A percentile compares a stretch with the other conserved stretches of the same genome.
Evolutionary conservation across 2,113 vertebrate species (phyloP).

Genomic region (Galeopterus variegatus): DNA sequence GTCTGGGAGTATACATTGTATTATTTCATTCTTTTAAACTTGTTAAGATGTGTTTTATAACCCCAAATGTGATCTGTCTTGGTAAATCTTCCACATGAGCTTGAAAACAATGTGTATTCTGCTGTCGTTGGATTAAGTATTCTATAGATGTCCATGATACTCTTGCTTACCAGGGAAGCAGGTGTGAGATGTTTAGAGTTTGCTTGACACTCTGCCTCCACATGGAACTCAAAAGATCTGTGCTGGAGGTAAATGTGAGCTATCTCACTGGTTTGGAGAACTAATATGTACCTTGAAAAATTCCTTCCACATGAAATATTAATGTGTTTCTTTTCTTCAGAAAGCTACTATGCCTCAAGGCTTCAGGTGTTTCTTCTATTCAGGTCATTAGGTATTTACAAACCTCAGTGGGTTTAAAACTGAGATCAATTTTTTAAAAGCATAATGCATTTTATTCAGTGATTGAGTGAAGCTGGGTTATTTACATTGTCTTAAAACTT

Average conservation of each 20-base stretch:
- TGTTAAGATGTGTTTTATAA: too few relatives aligned
- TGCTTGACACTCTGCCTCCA: neutral
- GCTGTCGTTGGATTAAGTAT: too few relatives aligned
- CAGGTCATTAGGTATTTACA: slow-evolving; percentile 56
- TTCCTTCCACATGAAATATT: slow-evolving; percentile 78
- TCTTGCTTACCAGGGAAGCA: neutral
- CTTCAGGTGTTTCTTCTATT: slow-evolving; percentile 80
- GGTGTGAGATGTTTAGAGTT: neutral
- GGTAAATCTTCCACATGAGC: too few relatives aligned
- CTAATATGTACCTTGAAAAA: slow-evolving; percentile 36
- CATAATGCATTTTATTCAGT: neutral
- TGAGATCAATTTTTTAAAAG: slow-evolving; percentile 57
- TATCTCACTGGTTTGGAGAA: slow-evolving; percentile 11
- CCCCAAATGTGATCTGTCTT: too few relatives aligned
- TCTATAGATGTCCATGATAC: neutral
- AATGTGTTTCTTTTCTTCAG: slow-evolving; percentile 44
- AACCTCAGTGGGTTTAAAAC: slow-evolving; percentile 38
- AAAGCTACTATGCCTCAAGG: slow-evolving; percentile 74
- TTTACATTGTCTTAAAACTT: slow-evolving; percentile 40
- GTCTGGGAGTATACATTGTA: too few relatives aligned
- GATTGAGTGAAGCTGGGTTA: neutral
- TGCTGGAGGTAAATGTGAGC: neutral
- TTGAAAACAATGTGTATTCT: too few relatives aligned
- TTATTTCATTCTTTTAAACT: too few relatives aligned
- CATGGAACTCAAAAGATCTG: neutral